These are phyloP conservation scores for Liopterus haemorrhoidalis DNA, from an alignment of 2,888 invertebrate species.

Conservation along the genomic window DNA sequence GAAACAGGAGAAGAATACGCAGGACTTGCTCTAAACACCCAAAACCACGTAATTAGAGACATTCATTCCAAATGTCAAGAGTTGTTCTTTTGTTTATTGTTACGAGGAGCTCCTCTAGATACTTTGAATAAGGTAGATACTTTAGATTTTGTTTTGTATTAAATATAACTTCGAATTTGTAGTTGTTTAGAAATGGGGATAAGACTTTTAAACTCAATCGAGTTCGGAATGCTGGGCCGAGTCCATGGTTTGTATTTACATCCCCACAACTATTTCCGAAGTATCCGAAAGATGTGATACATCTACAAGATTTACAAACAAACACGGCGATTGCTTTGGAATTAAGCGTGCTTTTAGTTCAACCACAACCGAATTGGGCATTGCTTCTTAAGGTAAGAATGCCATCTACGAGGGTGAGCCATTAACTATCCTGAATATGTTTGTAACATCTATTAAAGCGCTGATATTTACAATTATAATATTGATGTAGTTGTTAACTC, in stretches of 20 bases:
- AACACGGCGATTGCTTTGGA: constrained; percentile 64
- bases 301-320: constrained; percentile 50
- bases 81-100: constrained; percentile 65
- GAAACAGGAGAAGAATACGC: constrained; percentile 56
- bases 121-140: constrained; percentile 64
- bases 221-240: constrained; percentile 51
- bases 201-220: constrained; percentile 52
- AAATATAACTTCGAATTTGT: constrained; percentile 20
- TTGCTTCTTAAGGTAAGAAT: constrained; percentile 67
- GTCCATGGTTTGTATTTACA: constrained; percentile 66
- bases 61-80: constrained; percentile 79
- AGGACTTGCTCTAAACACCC: constrained; percentile 53
- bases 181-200: constrained; percentile 54
- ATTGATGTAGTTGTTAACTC: no score
- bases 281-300: constrained; percentile 43
- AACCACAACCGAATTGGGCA: constrained; percentile 75
- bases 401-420: no score
- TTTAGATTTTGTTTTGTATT: constrained; percentile 10
- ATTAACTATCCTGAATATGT: no score
- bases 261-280: constrained; percentile 56
- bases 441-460: no score
- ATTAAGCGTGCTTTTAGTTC: constrained; percentile 63
- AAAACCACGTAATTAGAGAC: constrained; percentile 68
- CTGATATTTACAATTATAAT: no score
- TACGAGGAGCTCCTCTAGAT: constrained; percentile 70